These are phyloP conservation scores for Bombus polaris DNA, from an alignment of 1,140 invertebrate genomes.

Conservation along the genomic window DNA sequence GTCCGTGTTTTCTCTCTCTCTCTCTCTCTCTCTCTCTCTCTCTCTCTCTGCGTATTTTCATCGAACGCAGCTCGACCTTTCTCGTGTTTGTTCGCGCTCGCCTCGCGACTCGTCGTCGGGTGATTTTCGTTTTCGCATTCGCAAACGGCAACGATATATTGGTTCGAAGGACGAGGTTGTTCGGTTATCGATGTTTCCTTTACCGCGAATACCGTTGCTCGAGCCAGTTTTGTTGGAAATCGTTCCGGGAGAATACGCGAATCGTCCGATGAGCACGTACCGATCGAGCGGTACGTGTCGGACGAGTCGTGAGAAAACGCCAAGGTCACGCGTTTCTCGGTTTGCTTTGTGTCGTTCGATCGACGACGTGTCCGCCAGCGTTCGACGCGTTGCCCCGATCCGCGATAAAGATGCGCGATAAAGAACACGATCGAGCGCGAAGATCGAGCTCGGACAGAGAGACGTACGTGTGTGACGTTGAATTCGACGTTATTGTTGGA, in stretches of 20 bases:
- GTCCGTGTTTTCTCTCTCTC: too few relatives aligned
- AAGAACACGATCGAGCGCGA: not conserved
- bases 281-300: slow-evolving; percentile 44
- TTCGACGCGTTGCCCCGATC: not conserved
- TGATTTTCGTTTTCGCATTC: not conserved
- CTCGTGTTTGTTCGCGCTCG: not conserved
- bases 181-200: slow-evolving; percentile 40
- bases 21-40: too few relatives aligned
- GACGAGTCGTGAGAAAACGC: slow-evolving; percentile 3
- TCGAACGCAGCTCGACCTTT: too few relatives aligned
- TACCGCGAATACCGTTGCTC: slow-evolving; percentile 2
- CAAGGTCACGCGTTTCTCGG: slow-evolving; percentile 31
- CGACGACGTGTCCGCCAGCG: slow-evolving; percentile 5
- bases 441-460: not conserved
- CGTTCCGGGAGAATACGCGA: slow-evolving; percentile 27
- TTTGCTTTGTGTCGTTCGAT: not conserved
- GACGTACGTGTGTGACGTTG: not conserved
- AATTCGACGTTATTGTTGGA: not conserved
- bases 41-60: not conserved
- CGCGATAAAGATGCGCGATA: slow-evolving; percentile 16
- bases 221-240: not conserved
- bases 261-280: slow-evolving; percentile 37
- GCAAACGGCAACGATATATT: not conserved
- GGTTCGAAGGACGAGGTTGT: slow-evolving; percentile 32
- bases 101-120: not conserved